Evolutionary conservation across 2,113 vertebrate species (phyloP), one percentile per base, ranked within the genome.

Genomic region (Pseudolaguvia tuberculata): DNA sequence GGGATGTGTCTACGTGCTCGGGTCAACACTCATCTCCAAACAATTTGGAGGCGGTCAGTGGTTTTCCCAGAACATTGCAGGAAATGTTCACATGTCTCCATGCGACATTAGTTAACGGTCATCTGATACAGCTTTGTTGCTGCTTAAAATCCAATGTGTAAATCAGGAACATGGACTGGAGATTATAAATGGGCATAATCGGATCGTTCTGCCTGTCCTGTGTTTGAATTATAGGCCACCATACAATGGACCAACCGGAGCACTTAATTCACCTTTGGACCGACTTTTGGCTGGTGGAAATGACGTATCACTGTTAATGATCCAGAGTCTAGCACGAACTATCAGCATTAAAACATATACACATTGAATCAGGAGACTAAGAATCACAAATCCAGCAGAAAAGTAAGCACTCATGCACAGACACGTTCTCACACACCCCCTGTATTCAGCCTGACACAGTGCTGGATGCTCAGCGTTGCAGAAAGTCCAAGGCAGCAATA

Each of bases 401-500:
- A 56, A 47, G 25, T 59, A 65, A n/a, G 50, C 42, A 5, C 57
- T 53, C 67, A 70, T 39, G 29, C 65, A 76, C 66, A 70, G 45
- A 67, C 74, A 62, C 53, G 35, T 31, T 25, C 78, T 15, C 73
- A 62, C 74, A 76, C 69, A 29, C 50, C 50, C 45, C 29, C 69
- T 50, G 31, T 47, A 53, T 73, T 74, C 18, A 50, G 45, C 67
- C 72, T 56, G 69, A 39, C 47, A 53, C 67, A 48, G 31, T 78
- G 78, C 72, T 63, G 59, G 65, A 70, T 73, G 75, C 29, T 79
- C 67, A 72, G 65, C 39, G 57, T 39, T 68, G 71, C 79, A 75
- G 67, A 81, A 81, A 77, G 73, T 83, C 72, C 78, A 78, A 70
- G 62, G 57, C 48, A 78, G 72, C 62, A 77, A 74, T 82, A 82